A percentile compares a stretch with the other conserved stretches of the same genome.
Conservation (phyloP, 2,113 vertebrate genomes). For the Tricholaema leucomelas region DNA sequence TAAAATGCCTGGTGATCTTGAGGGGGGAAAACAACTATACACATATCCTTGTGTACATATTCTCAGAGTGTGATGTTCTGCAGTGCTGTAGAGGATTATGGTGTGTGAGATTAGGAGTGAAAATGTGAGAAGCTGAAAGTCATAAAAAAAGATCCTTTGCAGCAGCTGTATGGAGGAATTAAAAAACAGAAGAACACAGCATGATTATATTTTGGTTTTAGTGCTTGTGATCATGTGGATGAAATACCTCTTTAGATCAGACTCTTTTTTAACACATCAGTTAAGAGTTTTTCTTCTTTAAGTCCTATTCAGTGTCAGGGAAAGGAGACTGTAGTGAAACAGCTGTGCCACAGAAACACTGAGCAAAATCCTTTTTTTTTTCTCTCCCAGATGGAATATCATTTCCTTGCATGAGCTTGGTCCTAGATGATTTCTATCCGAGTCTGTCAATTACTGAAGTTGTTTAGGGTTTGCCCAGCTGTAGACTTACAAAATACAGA, state of each 20-base stretch:
- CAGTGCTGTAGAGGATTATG: neutral
- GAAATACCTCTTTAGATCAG: neutral
- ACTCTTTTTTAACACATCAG: neutral
- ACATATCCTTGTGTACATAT: neutral
- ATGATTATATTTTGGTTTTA: constrained; percentile 4
- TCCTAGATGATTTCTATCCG: neutral
- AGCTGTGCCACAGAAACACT: constrained; percentile 12
- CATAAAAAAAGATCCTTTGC: neutral
- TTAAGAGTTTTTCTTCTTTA: neutral
- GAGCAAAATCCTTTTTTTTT: neutral
- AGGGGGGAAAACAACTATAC: neutral
- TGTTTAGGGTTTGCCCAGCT: neutral
- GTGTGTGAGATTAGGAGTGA: neutral
- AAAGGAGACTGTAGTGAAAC: neutral
- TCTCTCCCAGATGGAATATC: neutral
- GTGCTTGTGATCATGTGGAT: neutral
- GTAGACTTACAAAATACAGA: neutral
- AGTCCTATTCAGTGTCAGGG: neutral
- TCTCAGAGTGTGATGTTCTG: neutral
- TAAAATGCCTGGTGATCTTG: neutral
- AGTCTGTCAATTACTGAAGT: neutral
- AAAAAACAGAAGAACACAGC: neutral
- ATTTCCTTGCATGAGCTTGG: neutral
- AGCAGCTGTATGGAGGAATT: neutral
- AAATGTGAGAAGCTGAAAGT: neutral